Evolutionary conservation across 1,140 invertebrate species (phyloP), one percentile per base, ranked within the genome.

Genomic region (Calycopis cecrops): DNA sequence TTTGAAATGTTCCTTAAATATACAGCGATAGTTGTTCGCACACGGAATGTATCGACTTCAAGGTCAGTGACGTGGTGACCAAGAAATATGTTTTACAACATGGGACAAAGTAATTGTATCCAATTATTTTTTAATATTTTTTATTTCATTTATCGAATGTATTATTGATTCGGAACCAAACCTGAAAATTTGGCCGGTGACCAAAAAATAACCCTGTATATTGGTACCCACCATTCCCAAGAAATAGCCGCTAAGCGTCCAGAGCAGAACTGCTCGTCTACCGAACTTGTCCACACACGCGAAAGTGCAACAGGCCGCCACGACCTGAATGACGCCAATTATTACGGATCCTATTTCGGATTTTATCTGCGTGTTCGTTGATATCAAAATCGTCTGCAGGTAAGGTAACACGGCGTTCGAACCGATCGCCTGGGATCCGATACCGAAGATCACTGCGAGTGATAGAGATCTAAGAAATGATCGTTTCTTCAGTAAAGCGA

Each of bases 331-430:
- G 0, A 86, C 21, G 0, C 92, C 93, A 48, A 95, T 90, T 12
- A 93, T 79, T 12, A 93, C 91, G 1, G 93, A 89, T 0, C 89
- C 88, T 7, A 90, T n/a, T 56, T 89, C 87, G 0, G 91, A 81
- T 33, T 89, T 82, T 1, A 93, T 79, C 6, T 81, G 84, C 12
- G 86, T 90, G 2, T 88, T 79, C 7, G 89, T 88, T 9, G 82
- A 79, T 52, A 86, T 58, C 60, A 94, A 92, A 47, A 94, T 92
- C 0, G 80, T 76, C 16, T 91, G 91, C 0, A 92, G 91, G 70
- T 94, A 93, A 68, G 93, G 93, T 10, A 93, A 85, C 3, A 94
- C 85, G 0, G 90, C 91, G 64, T 93, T 92, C 50, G 91, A 92
- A 0, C 93, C 93, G 37, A 87, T 90, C 35, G 91, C 73, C 67